A percentile compares a stretch with the other conserved stretches of the same genome.
Evolutionary conservation across 2,888 invertebrate genomes (phyloP).

Genomic region (Glyphotaelius pellucidus): DNA sequence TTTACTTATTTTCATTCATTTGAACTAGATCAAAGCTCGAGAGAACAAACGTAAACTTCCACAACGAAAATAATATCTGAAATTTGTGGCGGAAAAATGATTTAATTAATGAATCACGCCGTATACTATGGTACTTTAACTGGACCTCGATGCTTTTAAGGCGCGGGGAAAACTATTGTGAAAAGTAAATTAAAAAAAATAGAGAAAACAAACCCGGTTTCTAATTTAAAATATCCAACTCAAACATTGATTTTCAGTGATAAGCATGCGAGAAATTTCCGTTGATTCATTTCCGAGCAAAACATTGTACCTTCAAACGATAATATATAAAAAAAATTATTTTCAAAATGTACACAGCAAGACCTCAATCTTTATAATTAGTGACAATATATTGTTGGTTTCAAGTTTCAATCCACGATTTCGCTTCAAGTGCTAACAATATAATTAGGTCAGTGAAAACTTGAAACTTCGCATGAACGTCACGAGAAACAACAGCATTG

Average conservation of each 20-base stretch:
- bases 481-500: no score
- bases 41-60: neutral
- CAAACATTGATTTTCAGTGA: neutral
- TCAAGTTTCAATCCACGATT: neutral
- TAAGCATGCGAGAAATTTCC: neutral
- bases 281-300: neutral
- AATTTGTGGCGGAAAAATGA: neutral
- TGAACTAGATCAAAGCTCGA: neutral
- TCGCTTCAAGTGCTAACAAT: neutral
- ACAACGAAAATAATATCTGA: neutral
- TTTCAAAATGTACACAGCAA: neutral
- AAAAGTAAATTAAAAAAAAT: no score
- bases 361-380: neutral
- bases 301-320: neutral
- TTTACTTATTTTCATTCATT: neutral
- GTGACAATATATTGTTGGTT: neutral
- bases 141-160: neutral
- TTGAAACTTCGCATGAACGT: no score
- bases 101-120: neutral
- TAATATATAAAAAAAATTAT: neutral
- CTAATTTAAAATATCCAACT: neutral
- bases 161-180: neutral
- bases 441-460: no score
- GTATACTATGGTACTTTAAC: neutral
- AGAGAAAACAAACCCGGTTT: neutral